phyloP scores from a whole-genome alignment of 1,140 invertebrate genomes.

The Wasmannia auropunctata region DNA sequence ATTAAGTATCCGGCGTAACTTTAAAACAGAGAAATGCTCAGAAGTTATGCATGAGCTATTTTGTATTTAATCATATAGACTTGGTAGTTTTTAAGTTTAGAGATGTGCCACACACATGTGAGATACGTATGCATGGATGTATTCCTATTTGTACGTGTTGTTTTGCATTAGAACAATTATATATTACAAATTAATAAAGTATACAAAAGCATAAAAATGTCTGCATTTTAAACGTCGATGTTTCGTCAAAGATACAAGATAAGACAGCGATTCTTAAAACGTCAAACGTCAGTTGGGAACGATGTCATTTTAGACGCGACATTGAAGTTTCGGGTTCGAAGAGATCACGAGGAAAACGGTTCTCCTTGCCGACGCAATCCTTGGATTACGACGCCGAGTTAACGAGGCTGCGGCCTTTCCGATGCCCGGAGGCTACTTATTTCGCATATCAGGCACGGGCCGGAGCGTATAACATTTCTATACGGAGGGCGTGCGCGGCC shows the following conservation, averaged over 20 bases:
- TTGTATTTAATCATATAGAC: not conserved
- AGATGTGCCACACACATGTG: no score
- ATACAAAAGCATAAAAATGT: not conserved
- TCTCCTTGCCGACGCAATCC: constrained; percentile 28
- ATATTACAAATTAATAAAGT: not conserved
- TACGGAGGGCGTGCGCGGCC: constrained; percentile 64
- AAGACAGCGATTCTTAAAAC: not conserved
- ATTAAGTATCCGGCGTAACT: constrained; percentile 10
- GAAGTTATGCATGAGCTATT: not conserved
- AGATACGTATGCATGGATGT: no score
- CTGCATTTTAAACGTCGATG: not conserved
- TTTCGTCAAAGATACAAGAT: not conserved
- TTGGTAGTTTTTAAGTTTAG: no score
- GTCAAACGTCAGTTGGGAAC: not conserved
- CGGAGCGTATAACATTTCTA: constrained; percentile 69
- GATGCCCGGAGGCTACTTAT: constrained; percentile 76
- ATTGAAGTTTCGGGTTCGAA: constrained; percentile 7
- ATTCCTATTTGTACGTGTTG: not conserved
- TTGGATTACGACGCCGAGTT: constrained; percentile 66
- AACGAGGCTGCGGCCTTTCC: constrained; percentile 63
- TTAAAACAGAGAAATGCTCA: not conserved
- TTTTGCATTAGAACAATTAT: not conserved
- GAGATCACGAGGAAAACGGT: constrained; percentile 15
- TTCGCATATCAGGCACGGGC: constrained; percentile 76
- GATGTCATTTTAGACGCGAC: not conserved